Evolutionary conservation across 1,140 invertebrate genomes (phyloP), one percentile per base, ranked within the genome.

Genomic region (Brachionus rubens): DNA sequence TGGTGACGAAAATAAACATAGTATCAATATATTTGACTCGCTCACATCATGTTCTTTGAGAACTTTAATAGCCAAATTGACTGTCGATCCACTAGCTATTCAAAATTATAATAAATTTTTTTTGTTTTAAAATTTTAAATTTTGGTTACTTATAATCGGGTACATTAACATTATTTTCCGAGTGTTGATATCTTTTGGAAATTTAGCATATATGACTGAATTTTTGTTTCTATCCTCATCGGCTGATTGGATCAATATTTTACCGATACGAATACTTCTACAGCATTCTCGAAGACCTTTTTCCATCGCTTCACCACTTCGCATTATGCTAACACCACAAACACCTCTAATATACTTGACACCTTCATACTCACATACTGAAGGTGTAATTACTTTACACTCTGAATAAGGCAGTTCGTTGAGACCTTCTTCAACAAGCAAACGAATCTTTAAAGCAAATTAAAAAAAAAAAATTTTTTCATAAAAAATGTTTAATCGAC

Each of bases 391-490:
- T 3, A 99, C 90, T 77, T 90, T 88, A 82, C 90, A 91, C 83
- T 91, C 90, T 7, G 90, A 90, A 82, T 96, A 98, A 26, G 96
- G 95, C 50, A 99, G 86, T 81, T 96, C 93, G 85, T 99, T 98
- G 36, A 99, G 87, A 79, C 94, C 96, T 86, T 98, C 96, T 86
- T 99, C 96, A 78, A 99, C 96, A 3, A 99, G 93, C 59, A 98
- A 85, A 24, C 94, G 88, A 80, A 97, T 96, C 82, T 95, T 76
- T 56, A n/a, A n/a, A n/a, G n/a, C n/a, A 21, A 43, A 14, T 24
- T 50, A 9, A 16, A 3, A 33, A 26, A 12, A 14, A 54, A 50
- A 24, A 48, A 24, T 43, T 40, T 46, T 46, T 21, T 36, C 10
- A 52, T 26, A 26, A 21, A 33, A 62, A 30, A 54, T 12, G 24